Base-by-base conservation (phyloP, 2,888 invertebrate genomes). In the Drosophila nr. perissopoda region DNA sequence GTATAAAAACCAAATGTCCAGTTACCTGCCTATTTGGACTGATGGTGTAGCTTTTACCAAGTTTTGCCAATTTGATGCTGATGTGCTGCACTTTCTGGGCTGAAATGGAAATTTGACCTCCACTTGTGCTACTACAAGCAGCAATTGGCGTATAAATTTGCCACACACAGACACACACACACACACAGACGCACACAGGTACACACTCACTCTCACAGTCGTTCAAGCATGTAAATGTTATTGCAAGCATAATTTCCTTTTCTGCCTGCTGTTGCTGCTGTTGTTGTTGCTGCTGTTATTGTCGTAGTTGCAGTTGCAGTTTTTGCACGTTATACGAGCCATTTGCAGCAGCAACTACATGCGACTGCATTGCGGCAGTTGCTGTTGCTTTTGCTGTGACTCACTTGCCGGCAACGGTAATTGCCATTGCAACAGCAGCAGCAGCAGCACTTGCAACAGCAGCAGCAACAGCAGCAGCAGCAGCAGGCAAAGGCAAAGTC, bases 191-290 rank as follows among this genome's bases (percentile, higher is more conserved):
- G 73, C 70, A 48, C 58, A 51, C 34, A 80, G 69, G 51, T 7
- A 31, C 31, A 77, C 63, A 36, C n/a, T 54, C 29, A 74, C 72
- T 59, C 46, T 25, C 51, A 58, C 46, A 67, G 48, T 67, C 64
- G 60, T 42, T 62, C 68, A 65, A 72, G 81, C 81, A 89, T 91
- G 91, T 83, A 85, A 88, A 91, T 88, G 89, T 91, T 91, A 87
- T 91, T 88, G 87, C 77, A 79, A 83, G 83, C 90, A 91, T 91
- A 91, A 91, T 91, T 91, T 92, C 81, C 85, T 79, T 79, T 64
- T 66, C 72, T 68, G 62, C 77, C 74, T 68, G 64, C 77, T 65
- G 62, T 72, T 72, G 74, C 66, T 69, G 67, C 69, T 63, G 58
- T 31, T 53, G 34, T 53, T 74, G 54, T 57, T 53, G 31, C 27